Percentiles rank a stretch among this genome's conserved stretches.
These are phyloP conservation scores for Manis pentadactyla DNA, from an alignment of 2,797 vertebrate species.

Conservation along the genomic window DNA sequence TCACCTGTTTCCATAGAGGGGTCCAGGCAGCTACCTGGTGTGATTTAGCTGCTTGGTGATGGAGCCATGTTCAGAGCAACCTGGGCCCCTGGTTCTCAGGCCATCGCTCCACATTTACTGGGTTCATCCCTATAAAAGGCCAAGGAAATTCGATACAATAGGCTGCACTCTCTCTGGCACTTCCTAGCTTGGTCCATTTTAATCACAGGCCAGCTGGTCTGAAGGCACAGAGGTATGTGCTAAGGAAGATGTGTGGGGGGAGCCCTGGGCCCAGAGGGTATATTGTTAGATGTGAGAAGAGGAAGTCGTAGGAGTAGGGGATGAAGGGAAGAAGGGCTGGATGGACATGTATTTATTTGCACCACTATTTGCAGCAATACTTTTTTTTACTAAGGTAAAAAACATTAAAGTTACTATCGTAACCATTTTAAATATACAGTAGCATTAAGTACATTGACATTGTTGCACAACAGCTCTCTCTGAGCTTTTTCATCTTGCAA, in stretches of 20 bases:
- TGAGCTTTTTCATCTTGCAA: not conserved
- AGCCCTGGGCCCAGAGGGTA: not conserved
- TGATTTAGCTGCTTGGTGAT: not conserved
- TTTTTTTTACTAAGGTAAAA: not conserved
- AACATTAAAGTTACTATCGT: not conserved
- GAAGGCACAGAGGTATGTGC: conserved; percentile 59
- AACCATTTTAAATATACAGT: not conserved
- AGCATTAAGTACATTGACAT: not conserved
- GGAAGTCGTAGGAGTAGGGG: conserved; percentile 69
- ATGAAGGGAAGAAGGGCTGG: conserved; percentile 8
- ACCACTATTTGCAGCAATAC: not conserved
- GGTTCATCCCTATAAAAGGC: conserved; percentile 70
- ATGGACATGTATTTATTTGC: not conserved
- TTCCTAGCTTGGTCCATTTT: conserved; percentile 78
- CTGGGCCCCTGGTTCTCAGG: not conserved
- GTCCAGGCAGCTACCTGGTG: not conserved
- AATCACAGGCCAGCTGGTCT: conserved; percentile 78
- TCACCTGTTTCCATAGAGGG: not conserved
- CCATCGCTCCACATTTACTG: not conserved
- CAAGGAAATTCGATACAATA: conserved; percentile 71
- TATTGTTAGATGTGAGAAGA: conserved; percentile 60
- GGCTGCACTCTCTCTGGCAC: conserved; percentile 56
- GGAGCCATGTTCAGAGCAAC: not conserved
- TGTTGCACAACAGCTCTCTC: not conserved
- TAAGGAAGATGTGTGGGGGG: conserved; percentile 41